Base-by-base conservation (phyloP, 2,797 vertebrate species). In the Manis javanica region DNA sequence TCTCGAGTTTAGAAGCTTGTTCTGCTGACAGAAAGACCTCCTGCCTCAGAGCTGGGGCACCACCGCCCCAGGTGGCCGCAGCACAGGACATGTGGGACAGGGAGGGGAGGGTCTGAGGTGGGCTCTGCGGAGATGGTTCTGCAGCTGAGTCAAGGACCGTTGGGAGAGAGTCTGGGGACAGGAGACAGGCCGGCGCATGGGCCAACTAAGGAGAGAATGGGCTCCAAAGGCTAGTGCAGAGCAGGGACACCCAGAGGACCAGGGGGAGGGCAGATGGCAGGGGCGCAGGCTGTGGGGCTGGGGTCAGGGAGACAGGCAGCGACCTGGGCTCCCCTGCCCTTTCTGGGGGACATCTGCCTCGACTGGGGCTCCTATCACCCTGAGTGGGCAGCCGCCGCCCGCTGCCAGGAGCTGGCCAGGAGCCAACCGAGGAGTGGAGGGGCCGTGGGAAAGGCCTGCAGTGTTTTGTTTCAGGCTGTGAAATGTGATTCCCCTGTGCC, bases 261-360 rank as follows among this genome's bases (percentile, higher is more conserved):
- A 0, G 0, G 0, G 12, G 7, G 24, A 39, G 34, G 83, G 21
- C 1, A 63, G 24, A 12, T 5, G 34, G 18, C 34, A 10, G 82
- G 39, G 21, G 4, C 1, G 8, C 2, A 2, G 24, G 16, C 51
- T 21, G 10, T 31, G 2, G 29, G 4, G 24, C 11, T 37, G 9
- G 19, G 39, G 11, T 15, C 19, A 9, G 66, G 42, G 46, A 83
- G 18, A 15, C 8, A 5, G 5, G 5, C 23, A 31, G 49, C 57
- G 61, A 24, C 26, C 19, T 29, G 1, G 2, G 15, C 3, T 16
- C 4, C 37, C 11, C 16, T 77, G 39, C 23, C 42, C 2, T 71
- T 49, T 39, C 49, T 51, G 42, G 14, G n/a, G 7, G 9, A 39
- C 15, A 0, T 57, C 31, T 49, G 3, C 21, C 21, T 81, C 39